phyloP scores from a whole-genome alignment of 2,797 vertebrate genomes.

The Borostomias antarcticus region DNA sequence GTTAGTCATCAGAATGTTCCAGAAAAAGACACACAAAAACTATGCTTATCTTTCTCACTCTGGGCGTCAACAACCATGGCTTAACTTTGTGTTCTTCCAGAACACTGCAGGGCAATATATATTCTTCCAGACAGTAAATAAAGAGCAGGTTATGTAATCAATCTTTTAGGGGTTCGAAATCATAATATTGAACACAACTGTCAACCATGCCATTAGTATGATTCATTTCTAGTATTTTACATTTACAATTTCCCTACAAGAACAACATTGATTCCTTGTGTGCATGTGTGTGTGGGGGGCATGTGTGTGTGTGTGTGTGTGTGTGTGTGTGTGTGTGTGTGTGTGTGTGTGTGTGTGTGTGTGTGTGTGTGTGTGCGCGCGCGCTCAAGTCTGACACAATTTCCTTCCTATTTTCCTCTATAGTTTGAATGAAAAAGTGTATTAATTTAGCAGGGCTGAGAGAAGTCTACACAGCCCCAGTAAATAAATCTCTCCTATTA shows the following conservation, averaged over 20 bases:
- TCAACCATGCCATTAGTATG: constrained; percentile 83
- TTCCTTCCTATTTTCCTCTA: constrained; percentile 78
- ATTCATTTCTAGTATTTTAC: constrained; percentile 84
- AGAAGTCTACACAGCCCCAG: constrained; percentile 63
- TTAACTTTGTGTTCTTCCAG: constrained; percentile 61
- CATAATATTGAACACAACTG: constrained; percentile 84
- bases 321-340: constrained; percentile 28
- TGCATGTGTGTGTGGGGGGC: constrained; percentile 31
- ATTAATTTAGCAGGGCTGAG: constrained; percentile 76
- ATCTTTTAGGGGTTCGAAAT: constrained; percentile 81
- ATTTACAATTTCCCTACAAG: constrained; percentile 83
- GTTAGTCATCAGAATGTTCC: constrained; percentile 34
- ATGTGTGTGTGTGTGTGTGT: constrained; percentile 27
- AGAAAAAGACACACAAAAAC: constrained; percentile 16
- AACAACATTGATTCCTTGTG: constrained; percentile 75
- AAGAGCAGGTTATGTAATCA: constrained; percentile 80
- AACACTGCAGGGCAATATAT: constrained; percentile 66
- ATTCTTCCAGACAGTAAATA: constrained; percentile 77
- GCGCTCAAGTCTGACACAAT: constrained; percentile 72
- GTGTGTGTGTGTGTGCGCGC: constrained; percentile 32
- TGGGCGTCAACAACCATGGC: neutral
- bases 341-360: constrained; percentile 1
- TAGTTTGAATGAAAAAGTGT: constrained; percentile 82
- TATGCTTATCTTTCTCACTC: neutral
- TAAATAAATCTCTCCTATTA: constrained; percentile 83